Evolutionary conservation across 2,888 invertebrate genomes (phyloP), one percentile per base, ranked within the genome.

Genomic region (Rhyacophila evoluta): DNA sequence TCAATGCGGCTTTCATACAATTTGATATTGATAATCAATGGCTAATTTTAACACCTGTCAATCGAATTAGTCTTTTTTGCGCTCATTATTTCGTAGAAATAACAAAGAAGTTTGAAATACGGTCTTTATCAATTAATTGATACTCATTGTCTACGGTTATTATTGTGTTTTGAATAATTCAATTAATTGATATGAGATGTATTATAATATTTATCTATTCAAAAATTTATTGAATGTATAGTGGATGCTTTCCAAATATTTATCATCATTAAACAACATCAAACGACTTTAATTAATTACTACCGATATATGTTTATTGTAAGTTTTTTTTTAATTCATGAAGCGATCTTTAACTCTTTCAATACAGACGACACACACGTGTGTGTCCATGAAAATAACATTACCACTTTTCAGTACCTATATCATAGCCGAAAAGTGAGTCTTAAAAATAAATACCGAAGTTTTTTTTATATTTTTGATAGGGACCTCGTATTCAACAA

Each of bases 31-130:
- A 19, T 55, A 55, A 55, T 55, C 55, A 55, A 55, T 55, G 19
- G 15, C 55, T 55, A 55, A 55, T 19, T 19, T 55, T 19, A 55
- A 55, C 55, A 55, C 55, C 55, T 55, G 55, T 55, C 55, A 55
- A 19, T 55, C 10, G 15, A 4, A 12, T 55, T 0, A 4, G 19
- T 25, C 4, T 55, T 55, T 55, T 19, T 55, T 19, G 19, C 19
- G 55, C 10, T 55, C 55, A 1, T 55, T 55, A n/a, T n/a, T n/a
- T n/a, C n/a, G n/a, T n/a, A n/a, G n/a, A n/a, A n/a, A n/a, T n/a
- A n/a, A 55, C 55, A 55, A 55, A 55, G 55, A 55, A 19, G 19
- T 55, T 19, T 55, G 8, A 55, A 55, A 55, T 25, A 19, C 55
- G 55, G 19, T 55, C 19, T 55, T 55, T 15, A 55, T 55, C 15